Evolutionary conservation across 2,113 vertebrate genomes (phyloP).

Genomic region (Urocynchramus pylzowi): DNA sequence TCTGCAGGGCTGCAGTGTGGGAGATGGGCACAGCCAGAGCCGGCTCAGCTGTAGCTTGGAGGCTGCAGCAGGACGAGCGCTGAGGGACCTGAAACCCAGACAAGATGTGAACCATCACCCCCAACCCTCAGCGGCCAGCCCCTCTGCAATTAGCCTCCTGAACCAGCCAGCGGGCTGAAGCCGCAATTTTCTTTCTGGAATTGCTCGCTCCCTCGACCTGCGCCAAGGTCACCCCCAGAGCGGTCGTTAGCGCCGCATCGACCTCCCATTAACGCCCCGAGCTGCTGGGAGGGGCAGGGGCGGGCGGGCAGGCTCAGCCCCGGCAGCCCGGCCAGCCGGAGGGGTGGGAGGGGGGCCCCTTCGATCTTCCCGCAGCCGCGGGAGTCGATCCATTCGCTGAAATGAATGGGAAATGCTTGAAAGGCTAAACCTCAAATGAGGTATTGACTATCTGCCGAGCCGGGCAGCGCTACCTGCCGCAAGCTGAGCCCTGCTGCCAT

Average conservation of each 20-base stretch:
- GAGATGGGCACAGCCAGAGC: not conserved
- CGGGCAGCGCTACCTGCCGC: not conserved
- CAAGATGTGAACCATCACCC: not conserved
- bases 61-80: not conserved
- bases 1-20: not conserved
- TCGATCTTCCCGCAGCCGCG: not conserved
- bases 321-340: not conserved
- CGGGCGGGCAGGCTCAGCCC: not conserved
- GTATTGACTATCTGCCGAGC: constrained; percentile 36
- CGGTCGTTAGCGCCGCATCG: not conserved
- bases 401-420: constrained; percentile 28
- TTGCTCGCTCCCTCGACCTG: not conserved
- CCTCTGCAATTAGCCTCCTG: not conserved
- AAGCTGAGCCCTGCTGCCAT: not conserved
- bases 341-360: not conserved
- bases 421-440: constrained; percentile 53
- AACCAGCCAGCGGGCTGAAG: not conserved
- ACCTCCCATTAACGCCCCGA: not conserved
- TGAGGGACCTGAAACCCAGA: not conserved
- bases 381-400: not conserved
- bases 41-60: not conserved
- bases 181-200: not conserved
- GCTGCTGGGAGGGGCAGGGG: not conserved
- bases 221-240: not conserved
- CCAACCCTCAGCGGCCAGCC: not conserved